phyloP scores from a whole-genome alignment of 1,140 invertebrate species.

The Ptiloglossa arizonensis region DNA sequence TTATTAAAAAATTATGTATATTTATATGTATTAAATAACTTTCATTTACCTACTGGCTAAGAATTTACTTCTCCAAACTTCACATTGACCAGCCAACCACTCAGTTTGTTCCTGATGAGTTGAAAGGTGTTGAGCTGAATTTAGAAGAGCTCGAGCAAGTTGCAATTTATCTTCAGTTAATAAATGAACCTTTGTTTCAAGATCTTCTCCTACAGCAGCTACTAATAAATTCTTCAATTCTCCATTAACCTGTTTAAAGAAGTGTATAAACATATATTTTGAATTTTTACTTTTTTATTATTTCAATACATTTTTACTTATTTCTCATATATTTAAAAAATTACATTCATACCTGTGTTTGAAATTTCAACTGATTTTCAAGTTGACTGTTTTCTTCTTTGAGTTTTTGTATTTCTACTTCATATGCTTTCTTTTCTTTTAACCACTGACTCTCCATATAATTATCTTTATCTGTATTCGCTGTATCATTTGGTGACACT shows the following conservation, averaged over 20 bases:
- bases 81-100: constrained; percentile 94
- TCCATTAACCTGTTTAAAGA: constrained; percentile 88
- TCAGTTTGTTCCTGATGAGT: constrained; percentile 96
- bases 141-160: constrained; percentile 91
- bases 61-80: constrained; percentile 98
- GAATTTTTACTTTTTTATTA: constrained; percentile 14
- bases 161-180: constrained; percentile 95
- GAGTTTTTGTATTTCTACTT: constrained; percentile 83
- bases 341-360: constrained; percentile 82
- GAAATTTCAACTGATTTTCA: constrained; percentile 88
- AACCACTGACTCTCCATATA: constrained; percentile 70
- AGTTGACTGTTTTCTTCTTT: constrained; percentile 85
- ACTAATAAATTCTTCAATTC: constrained; percentile 96
- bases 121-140: constrained; percentile 91
- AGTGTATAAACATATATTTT: constrained; percentile 23
- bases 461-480: constrained; percentile 63
- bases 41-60: constrained; percentile 90
- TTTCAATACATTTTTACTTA: constrained; percentile 6
- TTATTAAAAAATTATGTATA: background rate
- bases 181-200: constrained; percentile 93
- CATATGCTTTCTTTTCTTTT: constrained; percentile 76
- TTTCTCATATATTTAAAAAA: background rate
- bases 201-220: constrained; percentile 96
- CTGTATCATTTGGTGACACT: constrained; percentile 63
- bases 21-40: constrained; percentile 25